Evolutionary conservation across 2,113 vertebrate species (phyloP).

Genomic region (Gasterosteus nipponicus): DNA sequence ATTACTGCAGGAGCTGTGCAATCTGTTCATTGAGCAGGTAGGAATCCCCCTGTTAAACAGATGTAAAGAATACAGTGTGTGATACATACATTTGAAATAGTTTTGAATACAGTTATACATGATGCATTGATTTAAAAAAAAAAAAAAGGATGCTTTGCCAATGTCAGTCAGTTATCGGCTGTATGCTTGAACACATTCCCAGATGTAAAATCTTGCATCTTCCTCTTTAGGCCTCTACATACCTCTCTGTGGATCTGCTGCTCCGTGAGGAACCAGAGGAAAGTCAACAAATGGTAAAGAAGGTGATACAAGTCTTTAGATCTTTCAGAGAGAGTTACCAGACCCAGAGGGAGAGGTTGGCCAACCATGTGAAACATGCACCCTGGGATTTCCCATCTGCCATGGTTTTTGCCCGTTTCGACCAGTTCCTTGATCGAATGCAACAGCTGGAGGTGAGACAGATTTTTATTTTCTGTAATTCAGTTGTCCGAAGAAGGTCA

Average conservation of each 20-base stretch:
- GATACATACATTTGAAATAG: background rate
- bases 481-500: background rate
- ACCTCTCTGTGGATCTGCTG: conserved; percentile 80
- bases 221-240: conserved; percentile 75
- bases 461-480: background rate
- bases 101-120: background rate
- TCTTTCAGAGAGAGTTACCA: conserved; percentile 81
- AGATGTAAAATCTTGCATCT: conserved; percentile 16
- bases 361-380: conserved; percentile 66
- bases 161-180: conserved; percentile 1
- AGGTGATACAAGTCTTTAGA: conserved; percentile 71
- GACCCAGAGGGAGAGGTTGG: conserved; percentile 76
- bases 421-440: conserved; percentile 79
- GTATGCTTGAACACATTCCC: background rate
- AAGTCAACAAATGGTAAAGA: conserved; percentile 79
- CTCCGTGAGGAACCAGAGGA: conserved; percentile 84
- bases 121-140: background rate
- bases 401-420: conserved; percentile 83
- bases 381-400: conserved; percentile 85
- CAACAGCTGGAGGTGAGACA: conserved; percentile 82
- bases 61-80: background rate
- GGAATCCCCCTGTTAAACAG: background rate
- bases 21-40: conserved; percentile 85
- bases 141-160: background rate
- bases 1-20: conserved; percentile 85